Conservation (phyloP, 2,797 vertebrate genomes). For the Pangasius djambal region DNA sequence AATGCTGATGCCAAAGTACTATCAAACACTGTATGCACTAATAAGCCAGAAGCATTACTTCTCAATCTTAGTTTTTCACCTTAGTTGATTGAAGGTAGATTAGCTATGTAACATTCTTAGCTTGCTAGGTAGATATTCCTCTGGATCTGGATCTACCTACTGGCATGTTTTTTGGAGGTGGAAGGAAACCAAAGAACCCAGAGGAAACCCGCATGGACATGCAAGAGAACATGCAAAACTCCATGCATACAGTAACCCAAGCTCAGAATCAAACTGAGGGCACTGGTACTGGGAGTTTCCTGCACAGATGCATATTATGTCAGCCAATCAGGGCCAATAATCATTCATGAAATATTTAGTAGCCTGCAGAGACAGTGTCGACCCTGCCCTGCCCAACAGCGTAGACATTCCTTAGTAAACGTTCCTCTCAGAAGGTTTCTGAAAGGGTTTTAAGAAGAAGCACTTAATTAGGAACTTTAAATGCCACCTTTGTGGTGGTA, state of each 20-base stretch:
- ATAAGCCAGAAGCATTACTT: background rate
- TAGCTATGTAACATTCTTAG: background rate
- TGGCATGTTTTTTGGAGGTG: too few species aligned
- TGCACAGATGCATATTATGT: background rate
- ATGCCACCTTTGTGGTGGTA: background rate
- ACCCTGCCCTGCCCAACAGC: background rate
- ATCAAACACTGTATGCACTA: background rate
- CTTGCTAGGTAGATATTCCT: background rate
- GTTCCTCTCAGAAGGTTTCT: background rate
- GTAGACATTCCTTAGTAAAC: background rate
- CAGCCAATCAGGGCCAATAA: background rate
- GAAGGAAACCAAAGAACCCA: too few species aligned
- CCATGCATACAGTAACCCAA: background rate
- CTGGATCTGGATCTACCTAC: background rate
- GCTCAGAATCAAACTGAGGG: background rate
- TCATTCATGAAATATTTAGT: background rate
- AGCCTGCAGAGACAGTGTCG: background rate
- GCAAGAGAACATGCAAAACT: background rate
- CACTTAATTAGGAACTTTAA: background rate
- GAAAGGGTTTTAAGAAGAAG: background rate
- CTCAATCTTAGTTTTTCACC: background rate
- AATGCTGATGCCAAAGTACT: background rate
- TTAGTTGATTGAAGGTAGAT: background rate
- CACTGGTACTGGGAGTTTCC: background rate
- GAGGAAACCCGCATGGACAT: too few species aligned